Evolutionary conservation across 2,888 invertebrate genomes (phyloP), one percentile per base, ranked within the genome.

Genomic region (Drosophila buzzatii): DNA sequence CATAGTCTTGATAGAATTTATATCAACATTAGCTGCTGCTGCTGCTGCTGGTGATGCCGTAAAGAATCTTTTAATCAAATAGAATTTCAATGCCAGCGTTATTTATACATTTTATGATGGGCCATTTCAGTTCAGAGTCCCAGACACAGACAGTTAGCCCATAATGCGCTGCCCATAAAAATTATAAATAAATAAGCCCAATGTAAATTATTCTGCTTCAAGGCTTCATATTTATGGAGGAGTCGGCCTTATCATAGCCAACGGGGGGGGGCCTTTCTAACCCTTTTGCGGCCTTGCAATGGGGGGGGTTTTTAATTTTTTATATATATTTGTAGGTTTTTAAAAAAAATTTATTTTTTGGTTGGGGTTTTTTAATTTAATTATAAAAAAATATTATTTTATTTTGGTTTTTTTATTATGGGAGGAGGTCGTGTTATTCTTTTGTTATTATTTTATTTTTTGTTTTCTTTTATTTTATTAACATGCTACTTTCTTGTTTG

Each of bases 41-140:
- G 16, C 35, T 35, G n/a, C 47, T 5, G 37, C 14, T 37, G 37
- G 27, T 27, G 12, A 44, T 51, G 42, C 18, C 31, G 23, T 49
- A 20, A 56, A 60, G 53, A 42, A 33, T 60, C 45, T 51, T 69
- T 82, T 61, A 70, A 75, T 82, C 72, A 63, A 79, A 76, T 65
- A 60, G 57, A 76, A 67, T 66, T 75, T 63, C 64, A 78, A 80
- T 69, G 71, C 60, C 76, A 53, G 55, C 71, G 59, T 62, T 82
- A 72, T 85, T 88, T 88, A 82, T 76, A 72, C 64, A 80, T 70
- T 85, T 82, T 73, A 83, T 58, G 76, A 66, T 59, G 23, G 52
- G 33, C 70, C 49, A 70, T 77, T 79, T 52, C 57, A 9, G 47
- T 14, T 23, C 44, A 44, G 57, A 45, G 62, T 41, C 31, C 47